phyloP scores from a whole-genome alignment of 2,888 invertebrate genomes.

The Cantharis rustica region DNA sequence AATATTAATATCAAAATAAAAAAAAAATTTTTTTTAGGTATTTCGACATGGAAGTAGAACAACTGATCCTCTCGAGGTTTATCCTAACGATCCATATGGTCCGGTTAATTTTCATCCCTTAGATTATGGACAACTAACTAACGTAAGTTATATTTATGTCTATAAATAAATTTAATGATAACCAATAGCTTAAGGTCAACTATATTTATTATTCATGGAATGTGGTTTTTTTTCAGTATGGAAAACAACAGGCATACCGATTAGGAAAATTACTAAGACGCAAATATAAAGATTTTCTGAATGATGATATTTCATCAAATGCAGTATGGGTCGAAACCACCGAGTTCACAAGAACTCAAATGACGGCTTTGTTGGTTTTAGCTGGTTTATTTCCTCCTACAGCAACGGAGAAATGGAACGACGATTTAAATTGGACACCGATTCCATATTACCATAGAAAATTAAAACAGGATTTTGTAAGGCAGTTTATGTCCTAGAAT shows the following conservation, averaged over 20 bases:
- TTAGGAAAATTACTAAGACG: conserved; percentile 67
- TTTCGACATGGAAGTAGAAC: conserved; percentile 55
- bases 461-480: conserved; percentile 27
- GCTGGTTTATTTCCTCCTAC: conserved; percentile 71
- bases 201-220: not conserved
- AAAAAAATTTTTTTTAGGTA: not conserved
- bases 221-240: conserved; percentile 38
- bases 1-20: no score
- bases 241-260: conserved; percentile 56
- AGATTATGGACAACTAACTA: conserved; percentile 75
- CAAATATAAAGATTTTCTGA: conserved; percentile 65
- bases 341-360: conserved; percentile 72
- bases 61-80: conserved; percentile 63
- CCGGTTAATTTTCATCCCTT: conserved; percentile 68
- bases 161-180: not conserved
- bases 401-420: conserved; percentile 60
- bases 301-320: conserved; percentile 58
- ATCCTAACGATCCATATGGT: conserved; percentile 67
- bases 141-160: conserved; percentile 56
- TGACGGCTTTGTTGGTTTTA: conserved; percentile 69
- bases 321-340: conserved; percentile 68
- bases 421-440: conserved; percentile 70
- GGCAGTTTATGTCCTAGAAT: no score
- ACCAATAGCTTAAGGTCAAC: not conserved
- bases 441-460: conserved; percentile 33